Percentiles rank a stretch among this genome's conserved stretches.
phyloP scores from a whole-genome alignment of 2,888 invertebrate genomes.

The Sarcophaga rosellei region DNA sequence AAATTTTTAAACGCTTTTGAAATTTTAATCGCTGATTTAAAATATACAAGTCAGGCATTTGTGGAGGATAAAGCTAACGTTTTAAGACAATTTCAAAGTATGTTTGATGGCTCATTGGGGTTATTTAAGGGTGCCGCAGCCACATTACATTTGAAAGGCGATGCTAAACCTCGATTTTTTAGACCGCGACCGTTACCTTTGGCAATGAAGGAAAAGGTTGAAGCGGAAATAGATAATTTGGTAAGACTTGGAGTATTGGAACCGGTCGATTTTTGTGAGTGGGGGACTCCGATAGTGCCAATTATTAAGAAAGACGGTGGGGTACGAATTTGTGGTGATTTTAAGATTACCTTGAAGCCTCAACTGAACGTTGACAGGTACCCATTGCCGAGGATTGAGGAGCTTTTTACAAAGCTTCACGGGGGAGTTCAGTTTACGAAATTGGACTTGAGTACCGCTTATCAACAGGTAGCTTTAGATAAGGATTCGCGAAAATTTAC shows the following conservation, averaged over 20 bases:
- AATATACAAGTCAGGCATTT: slow-evolving; percentile 27
- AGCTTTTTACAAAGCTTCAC: slow-evolving; percentile 67
- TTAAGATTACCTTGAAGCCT: slow-evolving; percentile 70
- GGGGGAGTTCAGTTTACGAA: slow-evolving; percentile 60
- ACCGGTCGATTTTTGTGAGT: slow-evolving; percentile 65
- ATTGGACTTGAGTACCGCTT: slow-evolving; percentile 74
- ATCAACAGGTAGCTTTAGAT: slow-evolving; percentile 75
- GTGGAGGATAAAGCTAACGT: slow-evolving; percentile 9
- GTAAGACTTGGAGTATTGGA: slow-evolving; percentile 52
- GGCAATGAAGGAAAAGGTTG: slow-evolving; percentile 49
- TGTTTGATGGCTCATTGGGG: slow-evolving; percentile 58
- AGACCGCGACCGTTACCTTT: slow-evolving; percentile 52
- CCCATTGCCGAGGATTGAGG: slow-evolving; percentile 71
- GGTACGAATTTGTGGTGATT: slow-evolving; percentile 66
- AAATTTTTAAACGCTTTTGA: slow-evolving; percentile 59
- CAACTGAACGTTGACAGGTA: slow-evolving; percentile 61
- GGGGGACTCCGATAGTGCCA: slow-evolving; percentile 77
- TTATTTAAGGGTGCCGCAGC: slow-evolving; percentile 58
- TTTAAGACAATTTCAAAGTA: slow-evolving; percentile 21
- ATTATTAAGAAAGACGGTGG: slow-evolving; percentile 75
- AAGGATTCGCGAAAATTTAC: slow-evolving; percentile 71
- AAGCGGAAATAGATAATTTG: slow-evolving; percentile 52
- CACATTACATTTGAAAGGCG: slow-evolving; percentile 53
- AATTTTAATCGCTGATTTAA: slow-evolving; percentile 43
- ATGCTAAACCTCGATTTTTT: slow-evolving; percentile 52